Percentiles rank a stretch among this genome's conserved stretches.
Conservation (phyloP, 2,797 vertebrate species). For the Heterohyrax brucei region DNA sequence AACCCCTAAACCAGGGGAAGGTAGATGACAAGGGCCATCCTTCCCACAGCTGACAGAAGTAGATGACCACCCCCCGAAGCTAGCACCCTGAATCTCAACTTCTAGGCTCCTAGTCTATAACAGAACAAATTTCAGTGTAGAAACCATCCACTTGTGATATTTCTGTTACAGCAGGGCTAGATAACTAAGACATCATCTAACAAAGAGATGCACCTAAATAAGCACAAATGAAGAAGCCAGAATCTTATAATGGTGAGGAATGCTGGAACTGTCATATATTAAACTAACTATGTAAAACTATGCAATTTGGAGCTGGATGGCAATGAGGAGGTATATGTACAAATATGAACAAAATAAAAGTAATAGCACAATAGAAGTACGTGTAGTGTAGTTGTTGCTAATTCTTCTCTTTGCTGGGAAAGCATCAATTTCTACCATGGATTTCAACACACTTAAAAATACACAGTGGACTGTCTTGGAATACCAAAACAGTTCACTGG, state of each 20-base stretch:
- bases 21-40: no score
- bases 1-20: no score
- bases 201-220: neutral
- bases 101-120: no score
- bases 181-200: no score
- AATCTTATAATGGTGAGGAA: accelerated
- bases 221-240: neutral
- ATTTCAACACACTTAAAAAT: neutral
- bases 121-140: no score
- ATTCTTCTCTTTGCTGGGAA: neutral
- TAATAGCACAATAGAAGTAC: accelerated
- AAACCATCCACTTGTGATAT: no score
- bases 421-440: accelerated
- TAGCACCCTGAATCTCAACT: no score
- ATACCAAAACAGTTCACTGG: accelerated
- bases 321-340: neutral
- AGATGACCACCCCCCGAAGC: no score
- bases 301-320: neutral
- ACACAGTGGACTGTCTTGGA: neutral
- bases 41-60: no score
- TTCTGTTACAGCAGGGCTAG: no score
- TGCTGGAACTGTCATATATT: accelerated
- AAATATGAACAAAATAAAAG: accelerated
- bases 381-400: accelerated
- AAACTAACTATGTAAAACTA: neutral